phyloP scores from a whole-genome alignment of 2,888 invertebrate species.

The Neelides folsomi region DNA sequence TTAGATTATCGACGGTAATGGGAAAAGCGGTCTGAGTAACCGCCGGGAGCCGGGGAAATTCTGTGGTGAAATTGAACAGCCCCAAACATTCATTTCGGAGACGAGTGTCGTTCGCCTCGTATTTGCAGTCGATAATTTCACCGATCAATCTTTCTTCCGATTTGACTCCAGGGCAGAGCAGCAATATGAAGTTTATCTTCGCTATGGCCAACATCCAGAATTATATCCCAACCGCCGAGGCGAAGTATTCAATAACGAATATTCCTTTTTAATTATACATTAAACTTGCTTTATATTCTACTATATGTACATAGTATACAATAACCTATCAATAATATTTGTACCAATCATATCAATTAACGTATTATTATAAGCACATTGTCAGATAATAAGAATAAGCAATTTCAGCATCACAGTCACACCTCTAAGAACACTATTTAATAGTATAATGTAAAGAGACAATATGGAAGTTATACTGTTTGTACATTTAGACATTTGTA shows the following conservation, averaged over 20 bases:
- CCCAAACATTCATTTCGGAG: constrained; percentile 87
- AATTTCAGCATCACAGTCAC: too few relatives aligned
- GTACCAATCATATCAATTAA: too few relatives aligned
- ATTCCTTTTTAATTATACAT: not conserved
- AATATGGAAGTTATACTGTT: too few relatives aligned
- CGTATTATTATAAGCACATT: too few relatives aligned
- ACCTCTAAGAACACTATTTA: too few relatives aligned
- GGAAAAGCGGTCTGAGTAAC: constrained; percentile 76
- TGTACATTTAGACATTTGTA: too few relatives aligned
- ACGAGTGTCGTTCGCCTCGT: constrained; percentile 82
- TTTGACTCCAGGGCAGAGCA: constrained; percentile 79
- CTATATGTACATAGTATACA: not conserved
- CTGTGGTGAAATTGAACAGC: constrained; percentile 86
- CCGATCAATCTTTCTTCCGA: constrained; percentile 78
- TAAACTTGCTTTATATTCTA: not conserved
- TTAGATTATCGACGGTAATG: constrained; percentile 81
- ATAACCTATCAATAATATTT: too few relatives aligned
- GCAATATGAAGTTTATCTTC: constrained; percentile 73
- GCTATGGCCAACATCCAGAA: constrained; percentile 88
- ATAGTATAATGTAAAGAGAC: too few relatives aligned
- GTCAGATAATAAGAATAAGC: too few relatives aligned
- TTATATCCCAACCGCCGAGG: constrained; percentile 80
- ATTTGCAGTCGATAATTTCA: constrained; percentile 84
- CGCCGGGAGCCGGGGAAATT: constrained; percentile 78
- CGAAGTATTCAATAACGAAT: constrained; percentile 39